Base-by-base conservation (phyloP, 35 echinoderm and acorn worm genomes). In the Heliocidaris erythrogramma region DNA sequence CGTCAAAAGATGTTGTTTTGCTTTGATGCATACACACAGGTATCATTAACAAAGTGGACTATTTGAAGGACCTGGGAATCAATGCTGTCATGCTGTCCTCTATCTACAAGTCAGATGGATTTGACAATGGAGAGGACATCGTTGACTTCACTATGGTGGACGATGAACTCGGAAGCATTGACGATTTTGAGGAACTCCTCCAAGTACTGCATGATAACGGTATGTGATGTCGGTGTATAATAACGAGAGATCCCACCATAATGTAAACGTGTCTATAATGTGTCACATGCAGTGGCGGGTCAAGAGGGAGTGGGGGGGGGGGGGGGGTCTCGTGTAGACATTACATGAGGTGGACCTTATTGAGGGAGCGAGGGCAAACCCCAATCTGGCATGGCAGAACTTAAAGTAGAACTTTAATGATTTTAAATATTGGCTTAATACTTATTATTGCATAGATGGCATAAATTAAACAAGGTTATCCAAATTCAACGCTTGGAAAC, bases 71-170 rank as follows among this genome's bases (percentile, higher is more conserved):
- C 42, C 86, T 97, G 6, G 97, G 97, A 21, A 94, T 99, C 2
- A 90, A 95, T n/a, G 97, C 97, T 17, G 92, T 99, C 31, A 60
- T 97, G 85, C 94, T 99, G 11, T 96, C 94, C 53, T 96, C 98
- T 21, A 97, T 99, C 30, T 99, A 97, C 92, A 94, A 95, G 31
- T 97, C 97, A 14, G 85, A 93, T 6, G 61, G 95, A 0, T 85
- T 49, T 42, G 98, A 97, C 85, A 95, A 96, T 78, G 97, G 98
- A 13, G 96, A 99, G 94, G 98, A 99, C 47, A 96, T 99, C 59
- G 94, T 53, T 30, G 95, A 97, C 85, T 97, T 96, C n/a, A 95
- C 88, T 30, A 92, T 87, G 4, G 95, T 99, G 0, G 97, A 97
- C 71, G 78, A 88, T 11, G 88, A 52, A 13, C 94, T 99, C 13